phyloP scores from a whole-genome alignment of 2,113 vertebrate species.

The Bothrops jararaca region DNA sequence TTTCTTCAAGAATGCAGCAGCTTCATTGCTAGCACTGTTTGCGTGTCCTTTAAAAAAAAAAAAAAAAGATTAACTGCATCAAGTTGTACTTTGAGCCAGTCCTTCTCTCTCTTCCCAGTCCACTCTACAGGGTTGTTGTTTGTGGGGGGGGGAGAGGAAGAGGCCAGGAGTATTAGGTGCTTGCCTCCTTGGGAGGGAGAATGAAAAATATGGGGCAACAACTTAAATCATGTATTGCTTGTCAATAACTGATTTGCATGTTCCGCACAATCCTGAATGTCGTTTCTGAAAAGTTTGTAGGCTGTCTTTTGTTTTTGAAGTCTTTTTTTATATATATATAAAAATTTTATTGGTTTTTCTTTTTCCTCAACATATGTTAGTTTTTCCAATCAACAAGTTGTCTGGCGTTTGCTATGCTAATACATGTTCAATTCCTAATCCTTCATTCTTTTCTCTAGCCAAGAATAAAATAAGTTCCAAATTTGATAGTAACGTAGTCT shows the following conservation, averaged over 20 bases:
- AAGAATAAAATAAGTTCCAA: no score
- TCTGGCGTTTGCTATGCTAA: no score
- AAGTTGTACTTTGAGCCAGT: not conserved
- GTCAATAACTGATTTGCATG: not conserved
- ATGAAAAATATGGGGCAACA: not conserved
- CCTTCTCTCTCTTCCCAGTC: not conserved
- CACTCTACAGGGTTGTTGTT: not conserved
- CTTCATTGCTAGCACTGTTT: not conserved
- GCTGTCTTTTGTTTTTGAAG: not conserved
- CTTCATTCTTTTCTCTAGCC: no score
- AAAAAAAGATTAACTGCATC: not conserved
- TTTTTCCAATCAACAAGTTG: no score
- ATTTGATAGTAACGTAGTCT: no score
- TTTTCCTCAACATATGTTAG: no score
- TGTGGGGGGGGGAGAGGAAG: not conserved
- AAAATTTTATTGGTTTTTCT: no score
- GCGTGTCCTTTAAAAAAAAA: not conserved
- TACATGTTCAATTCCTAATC: no score
- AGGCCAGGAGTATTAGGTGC: not conserved
- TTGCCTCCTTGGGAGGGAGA: not conserved
- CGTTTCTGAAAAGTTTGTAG: no score
- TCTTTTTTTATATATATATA: no score
- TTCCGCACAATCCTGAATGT: no score
- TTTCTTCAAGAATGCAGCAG: not conserved
- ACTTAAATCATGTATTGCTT: not conserved